Evolutionary conservation across 2,888 invertebrate species (phyloP).

Genomic region (Scaptomyza reducta): DNA sequence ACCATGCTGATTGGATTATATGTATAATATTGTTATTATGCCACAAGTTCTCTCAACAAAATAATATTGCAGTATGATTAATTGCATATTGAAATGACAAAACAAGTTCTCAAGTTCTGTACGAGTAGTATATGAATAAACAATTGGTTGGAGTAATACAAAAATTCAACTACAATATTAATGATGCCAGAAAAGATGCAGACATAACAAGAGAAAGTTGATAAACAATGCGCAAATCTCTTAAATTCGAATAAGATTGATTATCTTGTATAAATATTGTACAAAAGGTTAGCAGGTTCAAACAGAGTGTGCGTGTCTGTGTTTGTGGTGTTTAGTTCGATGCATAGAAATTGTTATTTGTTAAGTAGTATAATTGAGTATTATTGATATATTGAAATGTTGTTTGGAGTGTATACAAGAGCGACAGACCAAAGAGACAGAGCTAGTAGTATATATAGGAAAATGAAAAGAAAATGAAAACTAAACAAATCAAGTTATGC

Average conservation of each 20-base stretch:
- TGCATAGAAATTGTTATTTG: conserved; percentile 36
- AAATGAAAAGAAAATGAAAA: conserved; percentile 29
- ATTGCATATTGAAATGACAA: conserved; percentile 40
- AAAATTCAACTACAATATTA: conserved; percentile 81
- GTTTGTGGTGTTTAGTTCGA: conserved; percentile 27
- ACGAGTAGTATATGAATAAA: conserved; percentile 25
- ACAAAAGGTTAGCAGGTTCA: conserved; percentile 19
- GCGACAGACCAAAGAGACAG: conserved; percentile 69
- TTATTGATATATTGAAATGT: conserved; percentile 37
- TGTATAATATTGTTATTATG: conserved; percentile 35
- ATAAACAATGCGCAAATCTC: conserved; percentile 28
- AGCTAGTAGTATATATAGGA: conserved; percentile 44
- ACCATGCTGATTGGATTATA: conserved; percentile 43
- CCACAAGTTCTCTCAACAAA: conserved; percentile 72
- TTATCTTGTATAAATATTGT: conserved; percentile 26
- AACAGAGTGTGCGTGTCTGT: conserved; percentile 23
- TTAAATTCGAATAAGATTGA: conserved; percentile 15
- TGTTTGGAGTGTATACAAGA: conserved; percentile 53
- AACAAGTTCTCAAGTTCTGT: conserved; percentile 29
- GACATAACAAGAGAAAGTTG: conserved; percentile 48
- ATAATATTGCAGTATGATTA: conserved; percentile 80
- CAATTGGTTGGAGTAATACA: conserved; percentile 52
- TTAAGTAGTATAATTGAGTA: conserved; percentile 26
- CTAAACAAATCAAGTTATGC: conserved; percentile 58
- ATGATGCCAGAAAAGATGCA: conserved; percentile 79